Evolutionary conservation across 1,140 invertebrate species (phyloP), one percentile per base, ranked within the genome.

Genomic region (Choristoneura fumiferana): DNA sequence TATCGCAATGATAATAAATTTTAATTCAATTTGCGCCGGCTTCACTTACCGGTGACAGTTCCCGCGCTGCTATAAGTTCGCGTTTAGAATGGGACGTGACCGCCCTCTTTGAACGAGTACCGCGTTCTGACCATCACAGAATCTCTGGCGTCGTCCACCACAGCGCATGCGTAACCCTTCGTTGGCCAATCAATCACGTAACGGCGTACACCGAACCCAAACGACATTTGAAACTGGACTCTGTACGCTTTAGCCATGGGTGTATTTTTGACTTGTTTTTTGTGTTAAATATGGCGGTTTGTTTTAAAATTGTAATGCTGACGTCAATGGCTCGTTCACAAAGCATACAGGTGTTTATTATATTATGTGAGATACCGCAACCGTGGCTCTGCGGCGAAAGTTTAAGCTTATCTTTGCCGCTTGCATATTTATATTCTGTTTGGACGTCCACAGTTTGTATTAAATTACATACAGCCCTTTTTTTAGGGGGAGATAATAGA

Each of bases 261-360:
- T 29, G 2, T 2, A 29, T 29, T 3, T 29, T 29, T 29, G 2
- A 2, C 6, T 29, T 29, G 22, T 3, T 29, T 29, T 29, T 2
- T 29, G 22, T 29, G 22, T 2, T 29, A 29, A 29, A 6, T 29
- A 29, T 3, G 22, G 6, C 6, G 6, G 22, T 29, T 29, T 29
- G 22, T 22, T 33, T 49, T 22, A 6, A 12, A 49, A 49, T 22
- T 13, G 43, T 12, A n/a, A 10, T 49, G 18, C 43, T 85, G 82
- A 85, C 82, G 82, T 85, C 82, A 85, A 85, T 85, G 74, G 72
- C 54, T 73, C 79, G 69, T 82, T 84, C 79, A 84, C 75, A 81
- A 84, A 80, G 66, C 72, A 74, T 78, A 78, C 81, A 84, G 77
- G 78, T 81, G 79, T 76, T 65, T 63, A 60, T 63, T 61, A 35